phyloP scores from a whole-genome alignment of 2,113 vertebrate species.

The Marmota flaviventris region DNA sequence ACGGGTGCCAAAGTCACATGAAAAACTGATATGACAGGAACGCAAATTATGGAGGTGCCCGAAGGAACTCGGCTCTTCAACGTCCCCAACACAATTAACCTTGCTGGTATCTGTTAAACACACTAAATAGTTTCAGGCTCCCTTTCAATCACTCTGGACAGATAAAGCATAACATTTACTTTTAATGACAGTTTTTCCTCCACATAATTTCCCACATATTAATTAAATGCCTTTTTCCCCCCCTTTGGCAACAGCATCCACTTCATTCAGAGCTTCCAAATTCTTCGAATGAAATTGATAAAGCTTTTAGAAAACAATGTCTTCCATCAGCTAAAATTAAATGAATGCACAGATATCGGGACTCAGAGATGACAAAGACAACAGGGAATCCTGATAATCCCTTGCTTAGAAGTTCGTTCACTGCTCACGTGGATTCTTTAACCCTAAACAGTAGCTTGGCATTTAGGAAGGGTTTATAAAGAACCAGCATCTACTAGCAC shows the following conservation, averaged over 20 bases:
- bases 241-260: conserved; percentile 36
- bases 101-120: conserved; percentile 78
- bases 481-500: neutral
- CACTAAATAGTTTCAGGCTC: conserved; percentile 76
- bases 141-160: conserved; percentile 79
- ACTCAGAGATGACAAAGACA: neutral
- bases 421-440: neutral
- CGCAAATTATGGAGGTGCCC: conserved; percentile 43
- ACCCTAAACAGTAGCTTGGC: neutral
- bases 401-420: neutral
- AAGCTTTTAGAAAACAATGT: neutral
- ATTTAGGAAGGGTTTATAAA: neutral
- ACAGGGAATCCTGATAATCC: neutral
- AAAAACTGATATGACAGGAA: conserved; percentile 54
- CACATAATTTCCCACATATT: conserved; percentile 79
- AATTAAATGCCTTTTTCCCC: conserved; percentile 77
- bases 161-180: conserved; percentile 83
- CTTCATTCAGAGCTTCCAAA: conserved; percentile 50
- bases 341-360: neutral
- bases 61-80: conserved; percentile 76
- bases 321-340: conserved; percentile 31
- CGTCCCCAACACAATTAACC: conserved; percentile 86
- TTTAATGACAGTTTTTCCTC: conserved; percentile 81
- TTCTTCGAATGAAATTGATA: neutral
- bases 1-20: neutral